Base-by-base conservation (phyloP, 2,888 invertebrate species). In the Mesorhabditis belari region DNA sequence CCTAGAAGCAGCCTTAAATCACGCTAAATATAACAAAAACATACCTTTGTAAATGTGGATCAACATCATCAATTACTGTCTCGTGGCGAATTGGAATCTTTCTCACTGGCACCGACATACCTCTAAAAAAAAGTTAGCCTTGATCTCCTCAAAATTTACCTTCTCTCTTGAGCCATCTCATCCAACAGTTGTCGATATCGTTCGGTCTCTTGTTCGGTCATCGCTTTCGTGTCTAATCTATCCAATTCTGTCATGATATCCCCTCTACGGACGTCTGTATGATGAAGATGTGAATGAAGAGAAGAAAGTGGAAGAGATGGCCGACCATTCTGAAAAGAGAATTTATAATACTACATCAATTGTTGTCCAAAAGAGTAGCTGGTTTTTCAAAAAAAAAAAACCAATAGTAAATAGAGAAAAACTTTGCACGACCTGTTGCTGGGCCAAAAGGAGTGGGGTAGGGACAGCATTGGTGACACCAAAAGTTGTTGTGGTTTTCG, bases 181-280 rank as follows among this genome's bases (percentile, higher is more conserved):
- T 50, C 55, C 25, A 63, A 50, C 5, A 62, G 49, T 2, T 62
- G 57, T 49, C 69, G 58, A 57, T 70, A 73, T 23, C 73, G 55
- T 23, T 52, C 49, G 27, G 60, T 61, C 27, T 73, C 73, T 12
- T 61, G 67, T 35, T 73, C 70, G 5, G 67, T 73, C 66, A 71
- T 67, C 24, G 66, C 71, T 53, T 73, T 71, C 55, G 61, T 57
- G 58, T 77, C 76, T 12, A 77, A 60, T 25, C 67, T 62, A 35
- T 70, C 70, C 54, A 73, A 58, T 53, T 77, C 76, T 5, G 71
- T 72, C 21, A 69, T 65, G 27, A 76, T 65, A n/a, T 73, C 68
- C n/a, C n/a, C n/a, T n/a, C n/a, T n/a, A n/a, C n/a, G n/a, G n/a
- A n/a, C n/a, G n/a, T n/a, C n/a, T n/a, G n/a, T n/a, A n/a, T n/a